phyloP scores from a whole-genome alignment of 2,888 invertebrate species.

The Lasioglossum calceatum region DNA sequence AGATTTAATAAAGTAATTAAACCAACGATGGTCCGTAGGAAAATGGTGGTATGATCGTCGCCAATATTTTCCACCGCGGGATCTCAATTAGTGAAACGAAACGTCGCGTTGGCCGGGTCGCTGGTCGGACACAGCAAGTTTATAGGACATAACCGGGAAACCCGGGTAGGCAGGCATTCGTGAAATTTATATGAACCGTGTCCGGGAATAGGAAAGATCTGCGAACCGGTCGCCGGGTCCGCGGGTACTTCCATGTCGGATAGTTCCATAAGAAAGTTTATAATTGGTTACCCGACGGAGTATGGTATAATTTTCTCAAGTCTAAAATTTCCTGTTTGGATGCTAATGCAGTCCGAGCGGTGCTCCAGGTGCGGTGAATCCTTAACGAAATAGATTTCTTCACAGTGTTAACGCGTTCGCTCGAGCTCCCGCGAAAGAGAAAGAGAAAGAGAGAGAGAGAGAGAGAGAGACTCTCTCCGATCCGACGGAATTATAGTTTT shows the following conservation, averaged over 20 bases:
- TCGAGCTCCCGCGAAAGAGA: not conserved
- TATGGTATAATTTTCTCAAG: conserved; percentile 17
- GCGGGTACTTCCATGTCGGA: not conserved
- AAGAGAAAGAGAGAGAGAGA: not conserved
- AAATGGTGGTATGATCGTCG: not conserved
- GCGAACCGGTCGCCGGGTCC: not conserved
- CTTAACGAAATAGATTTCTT: conserved; percentile 26
- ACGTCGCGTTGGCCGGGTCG: not conserved
- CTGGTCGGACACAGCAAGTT: not conserved
- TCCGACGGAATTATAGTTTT: not conserved
- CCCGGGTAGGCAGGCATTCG: not conserved
- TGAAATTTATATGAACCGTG: conserved; percentile 17
- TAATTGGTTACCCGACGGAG: conserved; percentile 17
- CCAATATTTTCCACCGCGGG: not conserved
- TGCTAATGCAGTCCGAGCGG: conserved; percentile 23
- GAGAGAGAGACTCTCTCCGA: not conserved
- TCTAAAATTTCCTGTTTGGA: conserved; percentile 23
- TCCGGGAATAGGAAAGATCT: conserved; percentile 7
- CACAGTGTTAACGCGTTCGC: not conserved
- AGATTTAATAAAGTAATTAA: not conserved
- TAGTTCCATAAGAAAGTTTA: conserved; percentile 25
- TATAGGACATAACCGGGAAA: not conserved
- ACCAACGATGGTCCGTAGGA: not conserved
- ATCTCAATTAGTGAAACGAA: not conserved
- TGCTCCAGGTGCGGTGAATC: conserved; percentile 31